phyloP scores from a whole-genome alignment of 1,140 invertebrate species.

The Drosophila azteca region DNA sequence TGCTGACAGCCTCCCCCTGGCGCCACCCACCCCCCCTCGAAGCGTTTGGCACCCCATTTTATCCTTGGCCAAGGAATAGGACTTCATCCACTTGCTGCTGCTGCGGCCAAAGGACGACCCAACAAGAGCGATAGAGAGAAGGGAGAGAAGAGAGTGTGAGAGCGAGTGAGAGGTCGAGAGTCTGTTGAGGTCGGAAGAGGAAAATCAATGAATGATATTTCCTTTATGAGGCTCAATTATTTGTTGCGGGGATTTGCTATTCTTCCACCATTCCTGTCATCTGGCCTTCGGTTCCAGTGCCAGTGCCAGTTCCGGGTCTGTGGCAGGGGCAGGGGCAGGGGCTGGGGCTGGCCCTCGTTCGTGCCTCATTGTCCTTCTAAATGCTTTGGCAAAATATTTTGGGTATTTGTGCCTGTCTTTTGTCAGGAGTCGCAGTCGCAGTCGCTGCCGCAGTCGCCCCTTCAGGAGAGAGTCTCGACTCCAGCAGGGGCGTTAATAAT shows the following conservation, averaged over 20 bases:
- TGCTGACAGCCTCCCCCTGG: conserved; percentile 20
- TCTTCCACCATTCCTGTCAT: conserved; percentile 60
- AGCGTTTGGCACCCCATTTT: conserved; percentile 16
- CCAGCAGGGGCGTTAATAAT: conserved; percentile 62
- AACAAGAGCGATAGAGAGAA: not conserved
- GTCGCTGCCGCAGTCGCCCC: too few species aligned
- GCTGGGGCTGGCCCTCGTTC: conserved; percentile 24
- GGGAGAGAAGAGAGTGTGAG: too few species aligned
- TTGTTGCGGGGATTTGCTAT: conserved; percentile 81
- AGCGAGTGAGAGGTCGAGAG: conserved; percentile 16
- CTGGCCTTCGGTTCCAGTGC: conserved; percentile 4
- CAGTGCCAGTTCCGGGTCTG: conserved; percentile 4
- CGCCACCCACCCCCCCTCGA: conserved; percentile 5
- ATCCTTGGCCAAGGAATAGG: conserved; percentile 4
- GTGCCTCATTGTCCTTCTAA: conserved; percentile 80
- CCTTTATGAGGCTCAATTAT: conserved; percentile 82
- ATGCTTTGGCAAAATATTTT: conserved; percentile 81
- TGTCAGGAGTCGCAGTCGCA: conserved; percentile 29
- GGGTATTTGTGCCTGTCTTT: conserved; percentile 70
- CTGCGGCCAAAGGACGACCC: conserved; percentile 2
- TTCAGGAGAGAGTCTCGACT: conserved; percentile 9
- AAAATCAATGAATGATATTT: conserved; percentile 83
- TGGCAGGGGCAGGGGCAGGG: conserved; percentile 24
- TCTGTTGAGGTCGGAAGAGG: conserved; percentile 31
- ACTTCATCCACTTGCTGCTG: conserved; percentile 65